Evolutionary conservation across 2,888 invertebrate species (phyloP), one percentile per base, ranked within the genome.

Genomic region (Cylindroiulus punctatus): DNA sequence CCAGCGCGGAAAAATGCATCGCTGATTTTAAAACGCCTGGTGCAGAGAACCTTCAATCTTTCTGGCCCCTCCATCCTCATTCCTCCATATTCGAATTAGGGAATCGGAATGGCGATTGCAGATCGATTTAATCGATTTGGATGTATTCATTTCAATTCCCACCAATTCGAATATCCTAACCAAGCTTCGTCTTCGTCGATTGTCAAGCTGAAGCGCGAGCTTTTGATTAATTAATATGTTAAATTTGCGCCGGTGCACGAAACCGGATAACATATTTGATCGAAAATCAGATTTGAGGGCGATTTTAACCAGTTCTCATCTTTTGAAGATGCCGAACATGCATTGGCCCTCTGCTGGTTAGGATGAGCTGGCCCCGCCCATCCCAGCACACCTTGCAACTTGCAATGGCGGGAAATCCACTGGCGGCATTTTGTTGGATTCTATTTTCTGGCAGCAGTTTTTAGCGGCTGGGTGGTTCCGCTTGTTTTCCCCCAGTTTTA

Each of bases 1-100:
- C 92, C 90, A 22, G 92, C 91, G 5, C 90, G 89, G 88, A 94
- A 94, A 87, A 93, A 90, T 1, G 90, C 89, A 90, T 93, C 93
- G 85, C 92, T 90, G 19, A 65, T 22, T 36, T 76, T 30, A 36
- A 85, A 85, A 12, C 85, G 57, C 36, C 65, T 85, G 30, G 76
- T 76, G 17, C 76, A 76, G 17, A 76, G 76, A 76, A 76, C 30
- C 17, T 26, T 30, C 76, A 76, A 30, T 14, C 76, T 30, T 14
- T 17, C 76, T 76, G 14, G 26, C 32, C 14, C 76, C 4, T 30
- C 30, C 76, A 76, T 76, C 30, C 8, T 30, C 22, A 14, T 44
- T 44, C 10, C 5, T 10, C 52, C 5, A 52, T 2, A 17, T 7
- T 12, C 7, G 19, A n/a, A n/a, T 17, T 12, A 19, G 52, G n/a